Percentiles rank a stretch among this genome's conserved stretches.
These are phyloP conservation scores for Microcebus ravelobensis DNA, from an alignment of 2,113 vertebrate genomes.

Conservation along the genomic window DNA sequence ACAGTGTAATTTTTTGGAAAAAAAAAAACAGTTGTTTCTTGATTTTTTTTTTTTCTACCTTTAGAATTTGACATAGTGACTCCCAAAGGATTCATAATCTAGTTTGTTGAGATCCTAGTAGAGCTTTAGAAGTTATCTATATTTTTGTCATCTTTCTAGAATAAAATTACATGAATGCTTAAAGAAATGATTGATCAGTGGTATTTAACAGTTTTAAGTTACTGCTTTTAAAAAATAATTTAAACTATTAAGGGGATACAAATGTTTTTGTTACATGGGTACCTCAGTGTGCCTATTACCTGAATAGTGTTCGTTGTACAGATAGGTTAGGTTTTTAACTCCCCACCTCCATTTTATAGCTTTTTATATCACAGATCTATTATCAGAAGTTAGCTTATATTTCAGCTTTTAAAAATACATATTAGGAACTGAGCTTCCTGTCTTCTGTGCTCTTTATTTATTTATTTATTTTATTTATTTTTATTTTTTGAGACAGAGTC, in stretches of 20 bases:
- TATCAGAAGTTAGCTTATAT: constrained; percentile 47
- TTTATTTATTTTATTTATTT: no score
- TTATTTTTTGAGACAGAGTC: no score
- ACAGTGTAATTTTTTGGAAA: not conserved
- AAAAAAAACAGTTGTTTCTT: not conserved
- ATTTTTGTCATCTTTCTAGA: not conserved
- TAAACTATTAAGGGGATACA: no score
- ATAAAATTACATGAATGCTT: constrained; percentile 27
- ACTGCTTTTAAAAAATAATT: not conserved
- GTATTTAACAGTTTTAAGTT: not conserved
- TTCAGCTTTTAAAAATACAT: constrained; percentile 22
- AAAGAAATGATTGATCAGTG: not conserved
- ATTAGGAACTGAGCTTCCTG: not conserved
- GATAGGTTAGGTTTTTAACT: not conserved
- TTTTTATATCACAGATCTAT: not conserved
- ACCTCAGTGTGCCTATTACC: no score
- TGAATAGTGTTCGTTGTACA: no score
- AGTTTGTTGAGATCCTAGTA: not conserved
- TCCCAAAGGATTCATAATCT: not conserved
- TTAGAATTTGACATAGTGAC: not conserved
- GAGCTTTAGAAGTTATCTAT: not conserved
- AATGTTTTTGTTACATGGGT: no score
- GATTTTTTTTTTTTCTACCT: not conserved
- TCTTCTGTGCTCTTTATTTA: not conserved
- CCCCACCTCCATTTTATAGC: not conserved